A percentile compares a stretch with the other conserved stretches of the same genome.
Conservation (phyloP, 35 echinoderm and acorn worm species). For the Strongylocentrotus purpuratus region DNA sequence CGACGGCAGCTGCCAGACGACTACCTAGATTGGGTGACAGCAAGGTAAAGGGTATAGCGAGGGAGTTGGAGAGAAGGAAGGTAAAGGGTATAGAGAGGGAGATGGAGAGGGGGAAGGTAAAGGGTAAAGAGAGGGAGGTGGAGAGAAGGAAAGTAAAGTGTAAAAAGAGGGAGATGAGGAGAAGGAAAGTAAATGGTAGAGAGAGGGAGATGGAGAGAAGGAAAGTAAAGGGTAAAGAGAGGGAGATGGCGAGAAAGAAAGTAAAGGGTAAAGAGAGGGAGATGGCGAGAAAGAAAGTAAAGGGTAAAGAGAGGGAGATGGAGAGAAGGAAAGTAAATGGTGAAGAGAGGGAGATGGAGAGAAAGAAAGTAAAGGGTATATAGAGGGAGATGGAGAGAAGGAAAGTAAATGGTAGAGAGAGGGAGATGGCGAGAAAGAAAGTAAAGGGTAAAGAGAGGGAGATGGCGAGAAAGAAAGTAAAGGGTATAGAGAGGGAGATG, state of each 20-base stretch:
- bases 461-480: too few species aligned
- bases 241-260: background rate
- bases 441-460: too few species aligned
- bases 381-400: background rate
- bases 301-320: too few species aligned
- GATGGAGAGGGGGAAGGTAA: background rate
- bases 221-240: background rate
- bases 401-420: background rate
- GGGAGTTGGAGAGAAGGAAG: background rate
- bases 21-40: conserved; percentile 1
- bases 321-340: too few species aligned
- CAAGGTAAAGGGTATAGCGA: background rate
- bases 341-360: background rate
- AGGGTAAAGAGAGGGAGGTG: background rate
- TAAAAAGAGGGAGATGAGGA: background rate
- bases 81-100: background rate
- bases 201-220: background rate
- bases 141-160: background rate
- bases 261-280: background rate
- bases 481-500: too few species aligned
- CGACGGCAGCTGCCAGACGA: background rate
- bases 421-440: background rate
- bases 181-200: background rate
- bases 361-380: background rate
- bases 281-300: background rate